Evolutionary conservation across 1,140 invertebrate genomes (phyloP).

Genomic region (Ceratitis capitata): DNA sequence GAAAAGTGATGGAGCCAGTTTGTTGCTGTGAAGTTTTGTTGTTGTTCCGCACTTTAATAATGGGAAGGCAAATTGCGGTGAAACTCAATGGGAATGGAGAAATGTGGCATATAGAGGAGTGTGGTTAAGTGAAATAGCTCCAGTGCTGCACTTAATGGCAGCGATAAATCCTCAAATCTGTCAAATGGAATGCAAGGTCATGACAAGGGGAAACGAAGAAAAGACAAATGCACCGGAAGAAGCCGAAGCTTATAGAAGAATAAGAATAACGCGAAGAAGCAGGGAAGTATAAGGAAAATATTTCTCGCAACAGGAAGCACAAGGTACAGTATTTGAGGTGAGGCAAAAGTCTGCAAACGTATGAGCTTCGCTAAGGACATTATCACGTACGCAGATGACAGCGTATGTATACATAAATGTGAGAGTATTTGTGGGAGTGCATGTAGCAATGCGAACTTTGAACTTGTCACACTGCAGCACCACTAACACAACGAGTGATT

Average conservation of each 20-base stretch:
- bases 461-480: background rate
- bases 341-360: background rate
- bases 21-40: too few relatives aligned
- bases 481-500: background rate
- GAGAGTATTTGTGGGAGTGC: background rate
- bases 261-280: too few relatives aligned
- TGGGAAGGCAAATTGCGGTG: background rate
- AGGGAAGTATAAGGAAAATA: too few relatives aligned
- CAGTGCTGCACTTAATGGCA: constrained; percentile 21
- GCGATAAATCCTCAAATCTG: constrained; percentile 28
- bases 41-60: background rate
- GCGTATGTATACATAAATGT: background rate
- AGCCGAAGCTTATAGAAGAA: background rate
- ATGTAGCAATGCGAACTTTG: background rate
- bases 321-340: background rate
- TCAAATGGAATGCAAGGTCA: background rate
- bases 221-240: constrained; percentile 12
- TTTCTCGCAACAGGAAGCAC: background rate
- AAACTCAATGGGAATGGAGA: constrained; percentile 2
- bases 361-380: background rate
- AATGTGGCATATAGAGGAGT: background rate
- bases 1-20: too few relatives aligned
- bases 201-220: background rate
- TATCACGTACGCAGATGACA: background rate
- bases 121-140: background rate